Base-by-base conservation (phyloP, 2,888 invertebrate species). In the Monopis laevigella region DNA sequence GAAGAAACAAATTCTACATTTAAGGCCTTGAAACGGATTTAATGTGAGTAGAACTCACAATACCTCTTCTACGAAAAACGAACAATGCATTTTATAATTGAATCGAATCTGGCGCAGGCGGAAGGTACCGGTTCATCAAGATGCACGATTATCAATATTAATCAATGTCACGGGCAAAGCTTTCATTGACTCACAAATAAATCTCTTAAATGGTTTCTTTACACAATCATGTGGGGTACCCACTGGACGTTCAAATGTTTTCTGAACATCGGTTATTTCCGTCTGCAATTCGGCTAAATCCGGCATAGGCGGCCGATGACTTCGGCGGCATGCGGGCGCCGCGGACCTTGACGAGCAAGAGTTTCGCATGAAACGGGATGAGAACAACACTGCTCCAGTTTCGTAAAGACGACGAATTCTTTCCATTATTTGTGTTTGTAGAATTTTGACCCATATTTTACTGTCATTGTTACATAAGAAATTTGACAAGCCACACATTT, bases 211-310 rank as follows among this genome's bases (percentile, higher is more conserved):
- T n/a, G n/a, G n/a, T n/a, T n/a, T n/a, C n/a, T n/a, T n/a, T n/a
- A n/a, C n/a, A n/a, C n/a, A n/a, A n/a, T n/a, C n/a, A n/a, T n/a
- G n/a, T n/a, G n/a, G n/a, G n/a, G n/a, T n/a, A n/a, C n/a, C n/a
- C n/a, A n/a, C n/a, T n/a, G n/a, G n/a, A n/a, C n/a, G n/a, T 56
- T 55, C 60, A 58, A 58, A 56, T 58, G 60, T 55, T 68, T 65
- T 65, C 66, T 71, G 64, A 60, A 60, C 65, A 59, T 67, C 69
- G 75, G 64, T 59, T 78, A 77, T 77, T 77, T 71, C 67, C 71
- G 73, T 65, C 60, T 48, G 47, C 52, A 50, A 62, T 68, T 73
- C 70, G 70, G 68, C 67, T 77, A 74, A 68, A 68, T 72, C 65
- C 67, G 75, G 56, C 46, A 28, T 11, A 28, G 55, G 26, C 72